phyloP scores from a whole-genome alignment of 1,140 invertebrate species.

The Acyrthosiphon pisum region DNA sequence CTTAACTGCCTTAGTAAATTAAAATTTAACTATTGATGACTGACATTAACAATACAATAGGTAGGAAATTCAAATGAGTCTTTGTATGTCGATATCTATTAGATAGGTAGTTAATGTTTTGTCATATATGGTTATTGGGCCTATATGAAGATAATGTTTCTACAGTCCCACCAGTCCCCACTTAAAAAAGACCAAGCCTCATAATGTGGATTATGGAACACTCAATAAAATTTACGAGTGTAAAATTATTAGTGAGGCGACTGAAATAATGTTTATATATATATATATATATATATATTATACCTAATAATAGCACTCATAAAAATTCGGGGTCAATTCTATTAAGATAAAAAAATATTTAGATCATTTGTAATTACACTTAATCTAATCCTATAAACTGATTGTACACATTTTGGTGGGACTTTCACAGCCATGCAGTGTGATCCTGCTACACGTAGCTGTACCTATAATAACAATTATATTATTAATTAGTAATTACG shows the following conservation, averaged over 20 bases:
- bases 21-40: too few relatives aligned
- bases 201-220: background rate
- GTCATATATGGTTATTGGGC: background rate
- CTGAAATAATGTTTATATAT: background rate
- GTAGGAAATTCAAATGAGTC: background rate
- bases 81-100: background rate
- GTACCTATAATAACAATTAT: background rate
- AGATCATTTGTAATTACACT: background rate
- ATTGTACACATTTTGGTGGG: too few relatives aligned
- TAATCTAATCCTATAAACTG: background rate
- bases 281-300: too few relatives aligned
- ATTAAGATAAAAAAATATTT: conserved; percentile 10
- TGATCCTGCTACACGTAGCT: background rate
- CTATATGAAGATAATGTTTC: too few relatives aligned
- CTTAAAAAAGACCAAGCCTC: background rate
- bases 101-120: background rate
- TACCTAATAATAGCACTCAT: background rate
- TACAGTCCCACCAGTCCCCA: too few relatives aligned
- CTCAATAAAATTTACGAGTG: background rate
- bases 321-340: background rate
- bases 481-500: background rate
- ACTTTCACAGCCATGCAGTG: background rate
- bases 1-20: too few relatives aligned
- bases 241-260: background rate
- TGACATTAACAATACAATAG: too few relatives aligned